Conservation (phyloP, 2,113 vertebrate genomes). For the Myiozetetes cayanensis region DNA sequence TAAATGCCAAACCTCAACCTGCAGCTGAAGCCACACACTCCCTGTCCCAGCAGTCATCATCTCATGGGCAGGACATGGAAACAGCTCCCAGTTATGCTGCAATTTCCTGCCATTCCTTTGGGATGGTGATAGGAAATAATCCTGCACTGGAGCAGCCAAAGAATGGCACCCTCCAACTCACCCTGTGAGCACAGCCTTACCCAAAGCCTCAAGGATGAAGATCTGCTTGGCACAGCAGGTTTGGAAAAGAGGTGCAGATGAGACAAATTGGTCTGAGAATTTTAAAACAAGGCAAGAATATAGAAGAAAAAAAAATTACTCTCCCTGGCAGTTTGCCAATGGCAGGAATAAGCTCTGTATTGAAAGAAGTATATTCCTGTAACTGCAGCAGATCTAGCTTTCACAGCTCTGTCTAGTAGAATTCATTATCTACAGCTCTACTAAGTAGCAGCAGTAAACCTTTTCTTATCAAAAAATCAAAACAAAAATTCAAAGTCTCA, state of each 20-base stretch:
- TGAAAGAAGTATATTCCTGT: neutral
- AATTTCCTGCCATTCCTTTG: neutral
- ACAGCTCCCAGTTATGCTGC: neutral
- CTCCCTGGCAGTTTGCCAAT: neutral
- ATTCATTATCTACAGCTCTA: neutral
- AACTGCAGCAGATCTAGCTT: neutral
- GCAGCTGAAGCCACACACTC: neutral
- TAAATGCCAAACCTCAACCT: neutral
- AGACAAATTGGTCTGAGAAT: neutral
- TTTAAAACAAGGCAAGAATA: neutral
- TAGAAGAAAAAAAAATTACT: neutral
- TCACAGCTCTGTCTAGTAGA: neutral
- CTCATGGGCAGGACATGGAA: neutral
- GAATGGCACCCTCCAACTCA: neutral
- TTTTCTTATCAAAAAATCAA: neutral
- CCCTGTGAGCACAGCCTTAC: neutral
- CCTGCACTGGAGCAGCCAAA: neutral
- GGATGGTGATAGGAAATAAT: neutral
- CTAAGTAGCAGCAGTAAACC: neutral
- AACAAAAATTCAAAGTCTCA: neutral
- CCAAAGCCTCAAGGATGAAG: neutral
- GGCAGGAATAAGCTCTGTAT: neutral
- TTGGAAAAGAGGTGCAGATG: neutral
- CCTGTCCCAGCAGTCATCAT: neutral
- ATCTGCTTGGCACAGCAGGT: neutral